These are phyloP conservation scores for Ochlodes sylvanus DNA, from an alignment of 2,888 invertebrate genomes.

Conservation along the genomic window DNA sequence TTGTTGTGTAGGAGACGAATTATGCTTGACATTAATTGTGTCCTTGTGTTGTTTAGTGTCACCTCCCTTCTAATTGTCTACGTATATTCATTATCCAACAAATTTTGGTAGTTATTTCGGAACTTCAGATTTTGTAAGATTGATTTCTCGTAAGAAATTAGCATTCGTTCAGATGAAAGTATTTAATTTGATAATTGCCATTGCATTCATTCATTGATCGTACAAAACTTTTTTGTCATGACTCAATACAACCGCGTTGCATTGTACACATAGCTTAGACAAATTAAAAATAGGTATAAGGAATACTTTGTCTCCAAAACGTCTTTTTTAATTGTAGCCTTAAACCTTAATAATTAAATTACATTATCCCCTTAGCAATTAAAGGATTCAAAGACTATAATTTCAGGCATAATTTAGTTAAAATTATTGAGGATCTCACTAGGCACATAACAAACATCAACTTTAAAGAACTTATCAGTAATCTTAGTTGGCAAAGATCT, in stretches of 20 bases:
- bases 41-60: slow-evolving; percentile 48
- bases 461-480: neutral
- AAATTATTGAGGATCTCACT: neutral
- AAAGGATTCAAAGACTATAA: too few species aligned
- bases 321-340: too few species aligned
- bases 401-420: too few species aligned
- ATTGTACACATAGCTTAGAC: neutral
- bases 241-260: slow-evolving; percentile 3
- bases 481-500: neutral
- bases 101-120: slow-evolving; percentile 11
- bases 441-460: neutral
- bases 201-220: slow-evolving; percentile 8
- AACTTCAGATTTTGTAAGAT: neutral
- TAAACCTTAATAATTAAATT: too few species aligned
- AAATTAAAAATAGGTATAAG: too few species aligned
- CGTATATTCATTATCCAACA: slow-evolving; percentile 38
- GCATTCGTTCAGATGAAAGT: slow-evolving; percentile 15
- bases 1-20: slow-evolving; percentile 73
- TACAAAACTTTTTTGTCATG: slow-evolving; percentile 2
- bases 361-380: too few species aligned
- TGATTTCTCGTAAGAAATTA: slow-evolving; percentile 9
- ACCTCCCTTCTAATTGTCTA: slow-evolving; percentile 47
- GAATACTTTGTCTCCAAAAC: too few species aligned
- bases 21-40: slow-evolving; percentile 61
- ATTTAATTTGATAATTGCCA: neutral